These are phyloP conservation scores for Scolopax bukidnonensis DNA, from an alignment of 2,797 vertebrate genomes.

Conservation along the genomic window DNA sequence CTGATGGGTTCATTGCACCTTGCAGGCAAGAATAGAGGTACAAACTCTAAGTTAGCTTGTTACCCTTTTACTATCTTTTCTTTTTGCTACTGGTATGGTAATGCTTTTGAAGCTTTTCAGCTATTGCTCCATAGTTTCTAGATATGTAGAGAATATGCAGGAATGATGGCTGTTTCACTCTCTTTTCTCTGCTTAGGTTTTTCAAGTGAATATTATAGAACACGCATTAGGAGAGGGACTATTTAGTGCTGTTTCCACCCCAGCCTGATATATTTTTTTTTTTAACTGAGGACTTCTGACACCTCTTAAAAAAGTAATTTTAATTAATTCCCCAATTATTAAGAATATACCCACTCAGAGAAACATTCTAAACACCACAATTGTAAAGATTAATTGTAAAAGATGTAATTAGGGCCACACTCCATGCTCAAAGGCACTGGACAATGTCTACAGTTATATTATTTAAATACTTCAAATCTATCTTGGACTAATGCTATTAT, in stretches of 20 bases:
- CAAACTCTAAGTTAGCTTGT: neutral
- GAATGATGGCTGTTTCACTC: neutral
- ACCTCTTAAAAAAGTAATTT: neutral
- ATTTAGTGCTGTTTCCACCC: neutral
- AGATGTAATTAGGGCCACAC: slow-evolving; percentile 3
- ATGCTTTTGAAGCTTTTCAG: neutral
- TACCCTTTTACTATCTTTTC: neutral
- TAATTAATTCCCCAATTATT: slow-evolving; percentile 21
- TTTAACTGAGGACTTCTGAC: neutral
- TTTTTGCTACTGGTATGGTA: neutral
- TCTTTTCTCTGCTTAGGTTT: neutral
- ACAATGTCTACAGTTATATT: neutral
- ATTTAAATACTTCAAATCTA: neutral
- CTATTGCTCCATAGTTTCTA: neutral
- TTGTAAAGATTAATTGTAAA: slow-evolving; percentile 43
- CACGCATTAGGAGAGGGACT: neutral
- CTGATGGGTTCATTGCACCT: neutral
- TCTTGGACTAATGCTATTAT: neutral
- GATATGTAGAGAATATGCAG: neutral
- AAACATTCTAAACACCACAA: neutral
- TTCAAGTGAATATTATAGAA: neutral
- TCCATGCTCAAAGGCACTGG: neutral
- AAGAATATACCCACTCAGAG: neutral
- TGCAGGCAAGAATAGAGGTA: neutral
- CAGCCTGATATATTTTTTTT: neutral